Base-by-base conservation (phyloP, 2,797 vertebrate genomes). In the Pipistrellus nathusii region DNA sequence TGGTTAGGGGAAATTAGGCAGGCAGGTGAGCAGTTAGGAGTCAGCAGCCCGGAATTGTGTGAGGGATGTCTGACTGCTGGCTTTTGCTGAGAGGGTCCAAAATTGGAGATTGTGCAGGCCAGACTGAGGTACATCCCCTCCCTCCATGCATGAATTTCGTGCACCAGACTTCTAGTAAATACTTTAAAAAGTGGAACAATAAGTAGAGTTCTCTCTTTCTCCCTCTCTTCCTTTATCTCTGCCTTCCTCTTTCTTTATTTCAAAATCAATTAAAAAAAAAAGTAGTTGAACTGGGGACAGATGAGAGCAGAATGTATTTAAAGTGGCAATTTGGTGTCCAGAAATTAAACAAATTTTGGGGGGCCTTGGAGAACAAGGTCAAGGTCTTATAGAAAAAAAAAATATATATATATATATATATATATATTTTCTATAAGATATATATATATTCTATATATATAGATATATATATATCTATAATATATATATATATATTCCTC, bases 321-420 rank as follows among this genome's bases (percentile, higher is more conserved):
- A 6, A 62, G 7, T 75, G 15, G 15, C 48, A 80, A 5, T 53
- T 30, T 20, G 30, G 23, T 88, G 5, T 80, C 4, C n/a, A 81
- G 73, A 80, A 92, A 90, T 86, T 25, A 92, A 62, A 72, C 44
- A 68, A 73, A 80, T 25, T 6, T 77, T 57, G 88, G 23, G 23
- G 59, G 44, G 9, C 20, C 2, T 41, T 46, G 48, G n/a, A 77
- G 25, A 91, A 12, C 32, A 94, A 94, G 38, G 44, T 82, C 64
- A 88, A 92, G 35, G 18, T 94, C 41, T 94, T 73, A 71, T 0
- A 69, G 64, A 62, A 91, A 72, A 77, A 90, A 41, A 41, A 41
- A 38, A 38, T 38, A 38, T 38, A 38, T 38, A 38, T 38, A 38
- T 38, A 38, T 38, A 38, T 38, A 38, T 38, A 38, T 38, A 38